Conservation (phyloP, 2,888 invertebrate genomes). For the Anthrax anthrax region DNA sequence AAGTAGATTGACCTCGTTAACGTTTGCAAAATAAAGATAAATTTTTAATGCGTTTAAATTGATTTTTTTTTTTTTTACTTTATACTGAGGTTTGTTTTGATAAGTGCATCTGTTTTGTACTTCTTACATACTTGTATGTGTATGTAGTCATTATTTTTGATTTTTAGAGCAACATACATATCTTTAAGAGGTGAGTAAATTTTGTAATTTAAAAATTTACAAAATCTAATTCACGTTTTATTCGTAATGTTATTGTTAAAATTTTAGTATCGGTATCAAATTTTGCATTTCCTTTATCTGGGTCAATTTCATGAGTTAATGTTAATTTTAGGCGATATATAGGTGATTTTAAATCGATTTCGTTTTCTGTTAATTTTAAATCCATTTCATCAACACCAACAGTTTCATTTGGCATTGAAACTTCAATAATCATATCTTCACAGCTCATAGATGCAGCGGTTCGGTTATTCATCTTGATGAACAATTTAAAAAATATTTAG, state of each 20-base stretch:
- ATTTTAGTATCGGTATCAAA: slow-evolving; percentile 54
- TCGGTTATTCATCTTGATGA: slow-evolving; percentile 58
- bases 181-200: too few species aligned
- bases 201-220: slow-evolving; percentile 57
- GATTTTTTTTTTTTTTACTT: too few species aligned
- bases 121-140: neutral
- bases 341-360: slow-evolving; percentile 48
- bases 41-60: too few species aligned
- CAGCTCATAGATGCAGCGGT: slow-evolving; percentile 67
- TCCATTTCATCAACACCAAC: slow-evolving; percentile 51
- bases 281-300: slow-evolving; percentile 64
- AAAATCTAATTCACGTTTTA: slow-evolving; percentile 70
- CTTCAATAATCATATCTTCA: slow-evolving; percentile 69
- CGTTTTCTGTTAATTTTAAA: slow-evolving; percentile 47
- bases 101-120: neutral
- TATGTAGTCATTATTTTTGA: too few species aligned
- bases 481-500: too few species aligned
- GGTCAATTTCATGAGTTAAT: slow-evolving; percentile 68
- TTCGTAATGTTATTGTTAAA: slow-evolving; percentile 54
- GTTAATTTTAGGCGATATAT: slow-evolving; percentile 57
- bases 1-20: neutral
- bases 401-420: slow-evolving; percentile 62
- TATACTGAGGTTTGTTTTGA: neutral
- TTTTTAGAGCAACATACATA: too few species aligned
- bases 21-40: too few species aligned